These are phyloP conservation scores for Scaptomyza caliginosa DNA, from an alignment of 2,888 invertebrate species.

Conservation along the genomic window DNA sequence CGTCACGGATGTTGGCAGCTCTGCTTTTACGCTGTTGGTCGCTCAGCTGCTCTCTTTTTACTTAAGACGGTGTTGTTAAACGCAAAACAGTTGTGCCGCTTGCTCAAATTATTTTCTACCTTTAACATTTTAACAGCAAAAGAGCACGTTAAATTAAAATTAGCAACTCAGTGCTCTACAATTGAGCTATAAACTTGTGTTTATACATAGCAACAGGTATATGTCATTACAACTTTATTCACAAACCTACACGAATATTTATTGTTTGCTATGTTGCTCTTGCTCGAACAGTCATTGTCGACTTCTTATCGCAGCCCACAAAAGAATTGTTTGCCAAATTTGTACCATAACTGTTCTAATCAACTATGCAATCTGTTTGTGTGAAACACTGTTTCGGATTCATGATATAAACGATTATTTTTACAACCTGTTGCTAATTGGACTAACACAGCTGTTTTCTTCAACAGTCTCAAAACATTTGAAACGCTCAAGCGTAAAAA, in stretches of 20 bases:
- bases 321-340: slow-evolving; percentile 44
- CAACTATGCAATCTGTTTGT: slow-evolving; percentile 21
- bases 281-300: slow-evolving; percentile 10
- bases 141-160: slow-evolving; percentile 32
- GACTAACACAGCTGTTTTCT: slow-evolving; percentile 15
- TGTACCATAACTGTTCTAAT: slow-evolving; percentile 65
- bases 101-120: slow-evolving; percentile 35
- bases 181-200: background rate
- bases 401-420: slow-evolving; percentile 34
- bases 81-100: slow-evolving; percentile 54
- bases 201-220: background rate
- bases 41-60: slow-evolving; percentile 20
- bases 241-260: slow-evolving; percentile 1
- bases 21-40: slow-evolving; percentile 14
- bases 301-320: slow-evolving; percentile 33
- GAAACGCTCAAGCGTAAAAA: background rate
- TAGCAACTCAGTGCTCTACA: slow-evolving; percentile 25
- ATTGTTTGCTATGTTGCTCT: slow-evolving; percentile 13
- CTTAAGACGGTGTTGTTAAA: slow-evolving; percentile 58
- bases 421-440: slow-evolving; percentile 48
- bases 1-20: slow-evolving; percentile 36
- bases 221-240: background rate
- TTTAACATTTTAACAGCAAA: slow-evolving; percentile 26
- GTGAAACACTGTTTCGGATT: slow-evolving; percentile 25
- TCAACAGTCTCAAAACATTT: background rate